These are phyloP conservation scores for Polypedilum pembai DNA, from an alignment of 1,140 invertebrate genomes.

Conservation along the genomic window DNA sequence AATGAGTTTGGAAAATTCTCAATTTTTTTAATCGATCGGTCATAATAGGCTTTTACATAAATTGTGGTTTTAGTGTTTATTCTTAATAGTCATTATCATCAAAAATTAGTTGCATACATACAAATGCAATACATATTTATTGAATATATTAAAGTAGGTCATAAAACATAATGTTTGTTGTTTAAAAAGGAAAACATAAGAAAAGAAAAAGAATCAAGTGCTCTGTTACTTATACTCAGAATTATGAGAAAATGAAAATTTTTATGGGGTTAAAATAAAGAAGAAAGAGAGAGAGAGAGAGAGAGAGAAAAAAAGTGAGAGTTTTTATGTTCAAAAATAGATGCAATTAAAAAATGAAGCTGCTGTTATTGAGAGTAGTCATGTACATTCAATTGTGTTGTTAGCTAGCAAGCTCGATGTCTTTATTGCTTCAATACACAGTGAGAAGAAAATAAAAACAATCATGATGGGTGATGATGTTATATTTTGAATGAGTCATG, in stretches of 20 bases:
- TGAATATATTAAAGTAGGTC: constrained; percentile 12
- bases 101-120: neutral
- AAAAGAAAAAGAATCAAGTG: constrained; percentile 23
- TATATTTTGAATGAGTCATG: neutral
- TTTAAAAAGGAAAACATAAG: too few relatives aligned
- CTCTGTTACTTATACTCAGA: neutral
- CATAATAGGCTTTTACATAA: too few relatives aligned
- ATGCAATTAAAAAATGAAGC: neutral
- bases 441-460: neutral
- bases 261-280: neutral
- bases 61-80: neutral
- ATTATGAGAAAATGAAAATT: constrained; percentile 17
- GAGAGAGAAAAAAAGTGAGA: neutral
- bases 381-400: neutral
- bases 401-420: neutral
- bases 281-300: neutral
- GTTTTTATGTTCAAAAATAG: constrained; percentile 12
- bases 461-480: constrained; percentile 11
- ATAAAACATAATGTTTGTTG: neutral
- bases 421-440: neutral
- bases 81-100: neutral
- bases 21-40: neutral
- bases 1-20: neutral
- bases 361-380: neutral
- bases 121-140: neutral